Evolutionary conservation across 2,888 invertebrate genomes (phyloP).

Genomic region (Apotomis capreana): DNA sequence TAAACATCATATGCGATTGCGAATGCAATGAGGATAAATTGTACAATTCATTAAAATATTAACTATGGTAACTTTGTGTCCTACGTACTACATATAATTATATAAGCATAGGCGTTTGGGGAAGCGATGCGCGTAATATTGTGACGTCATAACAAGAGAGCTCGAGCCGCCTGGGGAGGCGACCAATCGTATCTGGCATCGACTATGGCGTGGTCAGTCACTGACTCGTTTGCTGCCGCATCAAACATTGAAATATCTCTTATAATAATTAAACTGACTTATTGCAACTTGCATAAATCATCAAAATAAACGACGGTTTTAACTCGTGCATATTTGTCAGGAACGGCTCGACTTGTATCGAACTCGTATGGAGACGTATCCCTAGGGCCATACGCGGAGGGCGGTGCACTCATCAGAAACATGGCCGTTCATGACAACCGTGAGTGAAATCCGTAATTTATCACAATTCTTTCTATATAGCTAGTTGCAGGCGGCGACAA

Average conservation of each 20-base stretch:
- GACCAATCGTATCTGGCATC: slow-evolving; percentile 55
- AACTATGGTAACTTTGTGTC: slow-evolving; percentile 75
- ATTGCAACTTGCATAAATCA: too few relatives aligned
- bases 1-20: slow-evolving; percentile 50
- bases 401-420: too few relatives aligned
- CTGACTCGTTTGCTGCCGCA: slow-evolving; percentile 53
- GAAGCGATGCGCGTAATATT: slow-evolving; percentile 46
- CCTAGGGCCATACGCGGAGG: too few relatives aligned
- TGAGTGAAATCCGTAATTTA: too few relatives aligned
- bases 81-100: slow-evolving; percentile 62
- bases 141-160: slow-evolving; percentile 52
- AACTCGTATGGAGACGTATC: too few relatives aligned
- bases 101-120: slow-evolving; percentile 51
- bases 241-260: slow-evolving; percentile 3
- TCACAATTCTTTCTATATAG: too few relatives aligned
- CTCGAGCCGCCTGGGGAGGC: slow-evolving; percentile 26
- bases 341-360: too few relatives aligned
- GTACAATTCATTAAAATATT: slow-evolving; percentile 61
- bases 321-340: too few relatives aligned
- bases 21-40: slow-evolving; percentile 58
- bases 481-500: too few relatives aligned
- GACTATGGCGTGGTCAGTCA: slow-evolving; percentile 59
- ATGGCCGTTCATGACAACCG: too few relatives aligned
- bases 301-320: too few relatives aligned
- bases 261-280: not conserved